These are phyloP conservation scores for Stegana nigrithorax DNA, from an alignment of 2,888 invertebrate genomes.

Conservation along the genomic window DNA sequence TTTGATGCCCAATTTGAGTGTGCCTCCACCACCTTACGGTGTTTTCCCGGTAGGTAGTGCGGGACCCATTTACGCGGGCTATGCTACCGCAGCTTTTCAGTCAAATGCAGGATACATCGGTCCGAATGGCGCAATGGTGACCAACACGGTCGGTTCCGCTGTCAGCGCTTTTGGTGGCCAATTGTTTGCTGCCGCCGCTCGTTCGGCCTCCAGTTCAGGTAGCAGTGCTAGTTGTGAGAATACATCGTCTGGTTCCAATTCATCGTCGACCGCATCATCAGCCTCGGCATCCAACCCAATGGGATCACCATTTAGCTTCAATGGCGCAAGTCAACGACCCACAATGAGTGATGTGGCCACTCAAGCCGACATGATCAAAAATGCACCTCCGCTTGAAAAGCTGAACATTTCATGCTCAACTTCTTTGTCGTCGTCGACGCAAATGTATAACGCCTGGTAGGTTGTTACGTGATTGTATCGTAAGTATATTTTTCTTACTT, in stretches of 20 bases:
- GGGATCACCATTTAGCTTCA: constrained; percentile 48
- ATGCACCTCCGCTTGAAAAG: constrained; percentile 32
- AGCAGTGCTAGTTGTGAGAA: constrained; percentile 17
- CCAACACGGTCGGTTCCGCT: neutral
- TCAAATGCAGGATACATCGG: constrained; percentile 5
- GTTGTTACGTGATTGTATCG: neutral
- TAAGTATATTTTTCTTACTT: neutral
- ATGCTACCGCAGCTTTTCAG: neutral
- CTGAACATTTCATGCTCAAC: constrained; percentile 24
- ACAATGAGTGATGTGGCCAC: constrained; percentile 36
- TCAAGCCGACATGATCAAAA: constrained; percentile 33
- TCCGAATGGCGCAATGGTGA: neutral
- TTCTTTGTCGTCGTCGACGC: constrained; percentile 19
- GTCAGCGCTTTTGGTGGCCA: neutral
- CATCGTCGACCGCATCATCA: constrained; percentile 20
- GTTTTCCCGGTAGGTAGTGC: neutral
- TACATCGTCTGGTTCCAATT: neutral
- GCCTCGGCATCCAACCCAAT: constrained; percentile 51
- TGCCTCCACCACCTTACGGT: constrained; percentile 8
- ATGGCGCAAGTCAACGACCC: constrained; percentile 38
- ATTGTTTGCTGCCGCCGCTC: neutral
- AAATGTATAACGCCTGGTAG: neutral
- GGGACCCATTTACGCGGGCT: neutral
- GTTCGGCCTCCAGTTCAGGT: constrained; percentile 17
- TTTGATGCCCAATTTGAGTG: neutral